Conservation (phyloP, 2,113 vertebrate species). For the Drymodes brunneopygia region DNA sequence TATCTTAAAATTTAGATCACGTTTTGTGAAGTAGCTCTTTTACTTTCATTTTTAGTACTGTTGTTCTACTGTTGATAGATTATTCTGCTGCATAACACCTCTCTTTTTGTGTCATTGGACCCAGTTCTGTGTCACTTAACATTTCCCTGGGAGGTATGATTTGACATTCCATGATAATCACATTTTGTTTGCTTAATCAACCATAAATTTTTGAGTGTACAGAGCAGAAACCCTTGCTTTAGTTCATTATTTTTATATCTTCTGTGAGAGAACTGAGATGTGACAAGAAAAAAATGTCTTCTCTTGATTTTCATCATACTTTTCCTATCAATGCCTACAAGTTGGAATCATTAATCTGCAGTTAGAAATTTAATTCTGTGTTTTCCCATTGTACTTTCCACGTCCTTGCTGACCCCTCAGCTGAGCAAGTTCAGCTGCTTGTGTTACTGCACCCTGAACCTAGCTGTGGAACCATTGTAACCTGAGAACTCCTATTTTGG, state of each 20-base stretch:
- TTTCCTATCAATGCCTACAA: not conserved
- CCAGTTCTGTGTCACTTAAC: not conserved
- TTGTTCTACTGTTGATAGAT: not conserved
- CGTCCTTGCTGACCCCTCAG: not conserved
- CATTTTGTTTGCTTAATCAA: not conserved
- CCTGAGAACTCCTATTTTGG: not conserved
- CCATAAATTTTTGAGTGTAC: not conserved
- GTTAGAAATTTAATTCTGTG: not conserved
- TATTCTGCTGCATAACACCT: not conserved
- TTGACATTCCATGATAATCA: not conserved
- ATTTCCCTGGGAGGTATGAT: not conserved
- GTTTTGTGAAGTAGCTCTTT: not conserved
- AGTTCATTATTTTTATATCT: not conserved
- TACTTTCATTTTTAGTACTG: not conserved
- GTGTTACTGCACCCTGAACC: not conserved
- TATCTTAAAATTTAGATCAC: not conserved
- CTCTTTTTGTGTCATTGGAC: not conserved
- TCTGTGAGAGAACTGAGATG: not conserved
- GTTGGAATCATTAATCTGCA: not conserved
- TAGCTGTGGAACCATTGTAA: rapidly evolving
- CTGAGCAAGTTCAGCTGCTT: not conserved
- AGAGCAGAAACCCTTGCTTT: not conserved
- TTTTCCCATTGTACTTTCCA: not conserved
- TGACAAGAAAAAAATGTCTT: not conserved
- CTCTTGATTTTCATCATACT: not conserved